A percentile compares a stretch with the other conserved stretches of the same genome.
These are phyloP conservation scores for Lamprotornis superbus DNA, from an alignment of 2,113 vertebrate genomes.

Conservation along the genomic window DNA sequence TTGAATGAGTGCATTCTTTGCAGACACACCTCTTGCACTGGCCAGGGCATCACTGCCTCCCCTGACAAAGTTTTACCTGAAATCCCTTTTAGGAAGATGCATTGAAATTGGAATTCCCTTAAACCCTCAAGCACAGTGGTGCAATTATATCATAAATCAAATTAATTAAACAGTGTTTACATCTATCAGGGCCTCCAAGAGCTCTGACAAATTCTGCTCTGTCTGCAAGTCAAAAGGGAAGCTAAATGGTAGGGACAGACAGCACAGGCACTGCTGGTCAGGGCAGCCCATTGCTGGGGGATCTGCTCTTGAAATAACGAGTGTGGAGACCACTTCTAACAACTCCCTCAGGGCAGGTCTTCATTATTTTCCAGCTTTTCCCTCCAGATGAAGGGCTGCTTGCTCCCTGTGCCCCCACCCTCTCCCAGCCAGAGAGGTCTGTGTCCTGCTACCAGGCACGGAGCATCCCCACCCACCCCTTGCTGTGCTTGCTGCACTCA, in stretches of 20 bases:
- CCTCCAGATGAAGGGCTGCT: neutral
- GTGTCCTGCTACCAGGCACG: neutral
- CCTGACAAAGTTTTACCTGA: neutral
- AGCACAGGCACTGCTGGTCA: neutral
- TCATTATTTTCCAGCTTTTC: neutral
- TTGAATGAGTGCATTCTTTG: neutral
- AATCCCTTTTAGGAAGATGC: neutral
- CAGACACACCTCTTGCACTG: neutral
- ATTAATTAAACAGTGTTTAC: conserved; percentile 41
- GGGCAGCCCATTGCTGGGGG: fast-evolving
- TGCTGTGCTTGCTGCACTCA: fast-evolving
- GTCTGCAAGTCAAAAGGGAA: neutral
- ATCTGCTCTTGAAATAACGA: neutral
- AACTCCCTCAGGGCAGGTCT: neutral
- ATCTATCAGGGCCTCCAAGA: neutral
- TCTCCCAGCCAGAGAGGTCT: neutral
- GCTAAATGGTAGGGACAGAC: neutral
- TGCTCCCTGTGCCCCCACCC: neutral
- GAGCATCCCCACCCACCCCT: neutral
- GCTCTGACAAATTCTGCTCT: neutral
- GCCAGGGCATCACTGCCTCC: neutral
- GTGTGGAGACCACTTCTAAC: neutral
- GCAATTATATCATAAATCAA: conserved; percentile 43
- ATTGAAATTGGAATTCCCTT: neutral
- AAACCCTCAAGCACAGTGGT: neutral